Conservation (phyloP, 2,113 vertebrate genomes). For the Microtus richardsoni region DNA sequence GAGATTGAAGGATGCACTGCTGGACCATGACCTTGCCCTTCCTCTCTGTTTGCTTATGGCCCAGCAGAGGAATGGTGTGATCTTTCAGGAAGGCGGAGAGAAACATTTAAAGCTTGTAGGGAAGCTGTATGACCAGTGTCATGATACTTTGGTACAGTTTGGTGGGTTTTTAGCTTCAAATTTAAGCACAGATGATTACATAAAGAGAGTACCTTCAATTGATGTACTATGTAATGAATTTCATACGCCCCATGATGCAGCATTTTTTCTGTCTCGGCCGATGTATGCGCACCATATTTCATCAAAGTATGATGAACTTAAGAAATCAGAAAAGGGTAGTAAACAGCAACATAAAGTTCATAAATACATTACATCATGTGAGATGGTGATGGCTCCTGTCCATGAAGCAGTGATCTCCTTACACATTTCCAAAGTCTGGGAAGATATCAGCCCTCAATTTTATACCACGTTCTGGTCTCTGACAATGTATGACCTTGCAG, state of each 20-base stretch:
- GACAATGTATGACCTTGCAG: conserved; percentile 98
- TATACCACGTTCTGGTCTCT: conserved; percentile 99
- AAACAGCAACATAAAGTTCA: conserved; percentile 98
- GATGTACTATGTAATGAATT: conserved; percentile 98
- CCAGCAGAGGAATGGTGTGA: conserved; percentile 96
- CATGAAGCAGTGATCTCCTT: conserved; percentile 98
- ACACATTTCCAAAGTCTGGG: conserved; percentile 97
- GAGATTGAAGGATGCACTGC: conserved; percentile 95
- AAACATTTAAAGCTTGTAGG: conserved; percentile 99
- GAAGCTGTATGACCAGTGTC: conserved; percentile 99
- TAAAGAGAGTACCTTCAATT: conserved; percentile 97
- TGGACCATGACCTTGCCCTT: conserved; percentile 97
- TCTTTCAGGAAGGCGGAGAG: conserved; percentile 98
- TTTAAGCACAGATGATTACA: conserved; percentile 99
- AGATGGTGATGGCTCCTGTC: conserved; percentile 97
- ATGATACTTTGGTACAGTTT: conserved; percentile 99
- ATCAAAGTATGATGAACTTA: conserved; percentile 98
- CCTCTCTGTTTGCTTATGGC: conserved; percentile 98
- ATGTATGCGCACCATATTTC: conserved; percentile 99
- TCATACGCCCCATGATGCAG: conserved; percentile 98
- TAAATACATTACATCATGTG: conserved; percentile 96
- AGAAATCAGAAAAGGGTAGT: conserved; percentile 98
- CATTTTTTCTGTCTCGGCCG: conserved; percentile 97
- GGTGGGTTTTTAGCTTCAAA: conserved; percentile 99
- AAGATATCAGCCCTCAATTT: conserved; percentile 98